These are phyloP conservation scores for Apis mellifera DNA, from an alignment of 1,140 invertebrate species.

Conservation along the genomic window DNA sequence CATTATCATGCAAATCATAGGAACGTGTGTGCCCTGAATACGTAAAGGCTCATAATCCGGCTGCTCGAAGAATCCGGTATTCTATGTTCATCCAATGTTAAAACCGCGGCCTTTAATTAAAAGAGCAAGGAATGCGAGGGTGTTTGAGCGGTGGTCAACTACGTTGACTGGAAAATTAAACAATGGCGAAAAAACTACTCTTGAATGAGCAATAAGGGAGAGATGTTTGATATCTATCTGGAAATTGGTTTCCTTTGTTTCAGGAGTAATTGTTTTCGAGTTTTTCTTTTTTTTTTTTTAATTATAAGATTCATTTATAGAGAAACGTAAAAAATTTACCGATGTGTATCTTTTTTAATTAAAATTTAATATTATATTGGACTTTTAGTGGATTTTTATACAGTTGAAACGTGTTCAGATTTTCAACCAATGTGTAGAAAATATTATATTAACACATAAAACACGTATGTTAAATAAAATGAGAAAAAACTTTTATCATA, in stretches of 20 bases:
- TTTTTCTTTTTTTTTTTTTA: neutral
- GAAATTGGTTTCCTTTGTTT: neutral
- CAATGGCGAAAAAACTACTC: neutral
- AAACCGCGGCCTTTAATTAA: slow-evolving; percentile 52
- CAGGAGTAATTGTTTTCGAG: neutral
- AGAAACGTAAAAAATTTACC: too few relatives aligned
- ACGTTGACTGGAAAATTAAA: slow-evolving; percentile 3
- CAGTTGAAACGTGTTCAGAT: too few relatives aligned
- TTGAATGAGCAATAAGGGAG: neutral
- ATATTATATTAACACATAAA: too few relatives aligned
- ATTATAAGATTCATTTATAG: too few relatives aligned
- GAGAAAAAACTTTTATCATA: too few relatives aligned
- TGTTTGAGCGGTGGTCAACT: neutral
- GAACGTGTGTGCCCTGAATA: slow-evolving; percentile 10
- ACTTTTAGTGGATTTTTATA: too few relatives aligned
- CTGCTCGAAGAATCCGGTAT: slow-evolving; percentile 23
- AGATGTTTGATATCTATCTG: neutral
- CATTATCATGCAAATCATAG: slow-evolving; percentile 35
- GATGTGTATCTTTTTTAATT: too few relatives aligned
- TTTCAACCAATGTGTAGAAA: too few relatives aligned
- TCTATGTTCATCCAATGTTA: slow-evolving; percentile 14
- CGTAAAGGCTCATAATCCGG: neutral
- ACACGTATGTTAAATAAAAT: too few relatives aligned
- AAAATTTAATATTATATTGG: too few relatives aligned
- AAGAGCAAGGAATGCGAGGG: slow-evolving; percentile 14